These are phyloP conservation scores for Syngnathus acus DNA, from an alignment of 2,797 vertebrate species.

Conservation along the genomic window DNA sequence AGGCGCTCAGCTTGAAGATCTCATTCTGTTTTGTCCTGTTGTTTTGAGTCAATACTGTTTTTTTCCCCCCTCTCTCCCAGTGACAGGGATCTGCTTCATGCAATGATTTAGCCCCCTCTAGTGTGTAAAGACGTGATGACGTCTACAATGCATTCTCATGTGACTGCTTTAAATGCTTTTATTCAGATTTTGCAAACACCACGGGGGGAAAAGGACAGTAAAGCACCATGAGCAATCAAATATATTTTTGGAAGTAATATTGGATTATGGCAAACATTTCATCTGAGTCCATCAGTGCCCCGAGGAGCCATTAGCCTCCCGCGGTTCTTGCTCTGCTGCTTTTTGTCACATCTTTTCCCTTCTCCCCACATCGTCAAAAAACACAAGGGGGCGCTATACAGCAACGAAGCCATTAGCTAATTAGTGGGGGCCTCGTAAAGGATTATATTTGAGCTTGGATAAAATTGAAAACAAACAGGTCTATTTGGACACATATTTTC, in stretches of 20 bases:
- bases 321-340: not conserved
- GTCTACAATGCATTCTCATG: slow-evolving; percentile 7
- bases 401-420: slow-evolving; percentile 57
- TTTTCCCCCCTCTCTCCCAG: not conserved
- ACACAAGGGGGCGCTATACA: slow-evolving; percentile 69
- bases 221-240: not conserved
- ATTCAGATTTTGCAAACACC: not conserved
- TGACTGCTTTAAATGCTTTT: too few relatives aligned
- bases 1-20: not conserved
- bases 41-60: not conserved
- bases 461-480: slow-evolving; percentile 56
- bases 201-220: not conserved
- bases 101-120: slow-evolving; percentile 70
- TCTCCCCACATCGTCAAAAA: not conserved
- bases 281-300: not conserved
- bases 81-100: slow-evolving; percentile 37
- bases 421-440: slow-evolving; percentile 50
- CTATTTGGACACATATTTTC: slow-evolving; percentile 36
- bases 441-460: slow-evolving; percentile 45
- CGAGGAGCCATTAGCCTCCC: not conserved
- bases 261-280: slow-evolving; percentile 5
- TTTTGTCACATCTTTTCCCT: not conserved
- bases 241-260: not conserved
- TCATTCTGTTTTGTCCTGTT: not conserved
- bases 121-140: slow-evolving; percentile 56